Base-by-base conservation (phyloP, 2,113 vertebrate genomes). In the Thunnus thynnus region DNA sequence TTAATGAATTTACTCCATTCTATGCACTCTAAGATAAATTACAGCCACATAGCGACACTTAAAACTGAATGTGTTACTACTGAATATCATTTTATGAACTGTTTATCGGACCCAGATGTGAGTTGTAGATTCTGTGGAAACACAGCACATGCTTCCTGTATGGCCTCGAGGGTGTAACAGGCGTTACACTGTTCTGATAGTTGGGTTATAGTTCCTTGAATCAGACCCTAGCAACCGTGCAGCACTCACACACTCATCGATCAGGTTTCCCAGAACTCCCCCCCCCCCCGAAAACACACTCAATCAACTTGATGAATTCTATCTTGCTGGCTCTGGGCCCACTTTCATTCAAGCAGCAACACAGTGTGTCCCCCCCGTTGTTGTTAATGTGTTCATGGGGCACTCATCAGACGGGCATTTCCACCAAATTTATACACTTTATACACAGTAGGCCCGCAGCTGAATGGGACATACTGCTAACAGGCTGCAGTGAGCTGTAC, bases 311-410 rank as follows among this genome's bases (percentile, higher is more conserved):
- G 66, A 67, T 67, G 72, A 80, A 68, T 36, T 16, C 57, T 60
- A 18, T 83, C 27, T 50, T 76, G 52, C 72, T 88, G 87, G 90
- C 78, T 71, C 46, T 27, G 44, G 63, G 74, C 71, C 83, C 4
- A 22, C 36, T 76, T 46, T 76, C 78, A 56, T 32, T 80, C 16
- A 0, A 20, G 52, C 46, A 25, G 64, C 57, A 52, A 66, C 72
- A 63, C 74, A 47, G 30, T n/a, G 58, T n/a, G 60, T 6, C 36
- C 36, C 6, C 36, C 36, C 36, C 36, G 55, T 27, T 69, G 75
- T 18, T 27, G 44, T 8, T 71, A 20, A 82, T 74, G 5, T 22
- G 57, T 80, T n/a, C 78, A 80, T 14, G 30, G 2, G 13, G 3
- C 7, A 27, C n/a, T 54, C 82, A 44, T 82, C 36, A 13, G 25